Conservation (phyloP, 2,888 invertebrate genomes). For the Phyto melanocephala region DNA sequence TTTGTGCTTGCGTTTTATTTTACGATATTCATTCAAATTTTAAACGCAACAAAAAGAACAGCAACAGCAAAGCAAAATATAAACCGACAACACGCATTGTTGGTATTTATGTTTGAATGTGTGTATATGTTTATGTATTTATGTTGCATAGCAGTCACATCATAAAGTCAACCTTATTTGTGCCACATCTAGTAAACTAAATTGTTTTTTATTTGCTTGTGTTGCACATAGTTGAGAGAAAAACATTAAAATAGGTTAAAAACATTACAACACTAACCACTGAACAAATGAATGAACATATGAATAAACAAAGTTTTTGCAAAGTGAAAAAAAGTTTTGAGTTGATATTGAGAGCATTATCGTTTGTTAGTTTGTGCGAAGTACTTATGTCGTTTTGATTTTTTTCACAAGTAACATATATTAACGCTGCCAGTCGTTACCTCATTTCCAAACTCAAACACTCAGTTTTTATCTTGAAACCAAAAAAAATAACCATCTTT, state of each 20-base stretch:
- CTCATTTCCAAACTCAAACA: constrained; percentile 5
- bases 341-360: constrained; percentile 7
- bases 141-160: not conserved
- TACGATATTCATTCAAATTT: not conserved
- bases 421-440: constrained; percentile 8
- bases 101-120: not conserved
- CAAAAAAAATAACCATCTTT: constrained; percentile 22
- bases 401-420: constrained; percentile 23
- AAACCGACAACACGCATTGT: constrained; percentile 23
- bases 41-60: not conserved
- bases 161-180: constrained; percentile 49
- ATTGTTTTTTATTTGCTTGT: constrained; percentile 41
- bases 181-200: constrained; percentile 41
- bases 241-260: constrained; percentile 52
- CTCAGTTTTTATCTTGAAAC: constrained; percentile 10
- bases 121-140: too few species aligned
- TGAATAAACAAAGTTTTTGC: not conserved
- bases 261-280: constrained; percentile 40
- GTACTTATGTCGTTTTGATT: not conserved
- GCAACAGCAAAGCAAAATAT: not conserved
- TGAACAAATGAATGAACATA: constrained; percentile 3
- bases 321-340: not conserved
- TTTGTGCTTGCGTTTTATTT: not conserved
- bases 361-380: not conserved
- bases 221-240: not conserved